A percentile compares a stretch with the other conserved stretches of the same genome.
Evolutionary conservation across 2,797 vertebrate genomes (phyloP).

Genomic region (Choloepus didactylus): DNA sequence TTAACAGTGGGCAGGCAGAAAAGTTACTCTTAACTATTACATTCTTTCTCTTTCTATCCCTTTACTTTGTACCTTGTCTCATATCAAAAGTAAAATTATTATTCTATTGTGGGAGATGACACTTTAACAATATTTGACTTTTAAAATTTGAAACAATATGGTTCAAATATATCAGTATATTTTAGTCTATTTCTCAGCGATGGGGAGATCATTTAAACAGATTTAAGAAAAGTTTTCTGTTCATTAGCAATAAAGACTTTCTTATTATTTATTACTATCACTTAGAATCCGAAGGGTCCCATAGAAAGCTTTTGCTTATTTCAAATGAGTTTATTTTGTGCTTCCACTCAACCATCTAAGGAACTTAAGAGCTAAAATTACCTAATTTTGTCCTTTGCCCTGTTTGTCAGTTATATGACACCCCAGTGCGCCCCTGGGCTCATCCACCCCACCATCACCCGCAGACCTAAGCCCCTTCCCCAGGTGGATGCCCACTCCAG

Average conservation of each 20-base stretch:
- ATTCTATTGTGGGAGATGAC: neutral
- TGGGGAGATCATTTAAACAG: slow-evolving; percentile 19
- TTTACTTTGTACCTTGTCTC: slow-evolving; percentile 1
- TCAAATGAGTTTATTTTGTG: neutral
- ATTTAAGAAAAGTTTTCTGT: neutral
- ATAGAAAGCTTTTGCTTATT: neutral
- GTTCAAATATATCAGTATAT: slow-evolving; percentile 15
- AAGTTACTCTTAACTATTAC: neutral
- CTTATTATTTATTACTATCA: neutral
- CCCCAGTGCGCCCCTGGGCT: neutral
- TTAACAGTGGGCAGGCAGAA: neutral
- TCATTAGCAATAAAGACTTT: neutral
- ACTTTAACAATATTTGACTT: slow-evolving; percentile 49
- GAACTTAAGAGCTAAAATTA: neutral
- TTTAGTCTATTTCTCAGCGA: neutral
- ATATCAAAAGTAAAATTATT: slow-evolving; percentile 49
- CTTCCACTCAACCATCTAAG: neutral
- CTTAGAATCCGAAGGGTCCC: slow-evolving; percentile 34
- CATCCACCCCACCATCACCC: neutral
- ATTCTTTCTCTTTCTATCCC: neutral
- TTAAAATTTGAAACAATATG: slow-evolving; percentile 24
- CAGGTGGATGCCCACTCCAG: neutral
- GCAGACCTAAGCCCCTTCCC: neutral
- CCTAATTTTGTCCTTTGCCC: neutral
- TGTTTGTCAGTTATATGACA: neutral